A percentile compares a stretch with the other conserved stretches of the same genome.
Evolutionary conservation across 2,797 vertebrate genomes (phyloP).

Genomic region (Mus caroli): DNA sequence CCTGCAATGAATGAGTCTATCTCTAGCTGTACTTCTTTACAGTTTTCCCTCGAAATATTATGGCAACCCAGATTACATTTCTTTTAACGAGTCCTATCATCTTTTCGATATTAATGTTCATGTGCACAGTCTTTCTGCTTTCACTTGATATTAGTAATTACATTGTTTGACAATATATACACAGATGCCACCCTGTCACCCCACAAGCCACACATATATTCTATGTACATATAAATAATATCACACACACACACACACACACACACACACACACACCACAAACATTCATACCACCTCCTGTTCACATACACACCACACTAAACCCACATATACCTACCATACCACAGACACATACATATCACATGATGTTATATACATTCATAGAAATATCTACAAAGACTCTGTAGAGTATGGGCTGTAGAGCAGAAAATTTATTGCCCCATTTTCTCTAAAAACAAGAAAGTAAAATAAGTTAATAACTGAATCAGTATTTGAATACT

Average conservation of each 20-base stretch:
- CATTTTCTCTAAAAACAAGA: slow-evolving; percentile 46
- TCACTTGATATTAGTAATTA: background rate
- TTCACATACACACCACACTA: too few relatives aligned
- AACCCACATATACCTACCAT: background rate
- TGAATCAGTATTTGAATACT: slow-evolving; percentile 16
- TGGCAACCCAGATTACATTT: background rate
- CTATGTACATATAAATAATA: background rate
- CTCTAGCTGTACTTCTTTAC: background rate
- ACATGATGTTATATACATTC: background rate
- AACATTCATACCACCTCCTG: background rate
- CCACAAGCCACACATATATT: background rate
- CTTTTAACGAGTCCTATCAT: background rate
- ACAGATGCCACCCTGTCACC: background rate
- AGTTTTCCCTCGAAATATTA: background rate
- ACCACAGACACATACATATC: background rate
- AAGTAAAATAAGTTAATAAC: background rate
- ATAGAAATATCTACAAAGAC: background rate
- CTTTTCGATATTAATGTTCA: slow-evolving; percentile 11
- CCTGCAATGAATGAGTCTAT: background rate
- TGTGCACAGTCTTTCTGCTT: background rate
- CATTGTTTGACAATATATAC: background rate
- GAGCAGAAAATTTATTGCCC: background rate
- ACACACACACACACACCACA: background rate
- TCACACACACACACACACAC: background rate
- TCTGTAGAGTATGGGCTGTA: background rate